These are phyloP conservation scores for Watsonalla cultraria DNA, from an alignment of 2,888 invertebrate species.

Conservation along the genomic window DNA sequence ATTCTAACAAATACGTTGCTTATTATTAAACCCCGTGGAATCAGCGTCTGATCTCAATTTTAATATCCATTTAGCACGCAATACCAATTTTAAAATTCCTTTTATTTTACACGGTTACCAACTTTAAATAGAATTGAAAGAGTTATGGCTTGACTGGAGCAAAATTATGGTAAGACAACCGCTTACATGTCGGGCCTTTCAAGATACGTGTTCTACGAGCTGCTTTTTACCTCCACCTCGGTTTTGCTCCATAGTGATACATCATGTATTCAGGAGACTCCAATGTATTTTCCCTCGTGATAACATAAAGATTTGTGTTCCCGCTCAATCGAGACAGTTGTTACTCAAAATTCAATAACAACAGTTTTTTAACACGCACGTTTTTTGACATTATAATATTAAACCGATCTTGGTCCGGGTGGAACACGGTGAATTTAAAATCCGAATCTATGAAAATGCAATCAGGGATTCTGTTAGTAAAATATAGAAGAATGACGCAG, in stretches of 20 bases:
- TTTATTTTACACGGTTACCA: slow-evolving; percentile 31
- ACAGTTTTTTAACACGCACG: neutral
- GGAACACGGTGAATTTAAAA: slow-evolving; percentile 45
- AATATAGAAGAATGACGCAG: slow-evolving; percentile 58
- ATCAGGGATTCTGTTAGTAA: slow-evolving; percentile 49
- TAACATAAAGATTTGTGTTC: neutral
- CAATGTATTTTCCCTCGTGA: neutral
- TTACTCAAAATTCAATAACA: too few species aligned
- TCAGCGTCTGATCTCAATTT: slow-evolving; percentile 10
- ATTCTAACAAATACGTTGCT: neutral
- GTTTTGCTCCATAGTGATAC: slow-evolving; percentile 15
- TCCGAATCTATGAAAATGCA: slow-evolving; percentile 38
- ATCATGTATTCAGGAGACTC: neutral
- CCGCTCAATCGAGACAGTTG: neutral
- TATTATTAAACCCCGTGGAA: neutral
- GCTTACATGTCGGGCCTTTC: slow-evolving; percentile 13
- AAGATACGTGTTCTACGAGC: slow-evolving; percentile 19
- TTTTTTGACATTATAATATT: slow-evolving; percentile 15
- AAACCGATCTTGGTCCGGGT: slow-evolving; percentile 19
- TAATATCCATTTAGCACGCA: slow-evolving; percentile 24
- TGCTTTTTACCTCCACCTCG: slow-evolving; percentile 35
- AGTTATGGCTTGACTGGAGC: slow-evolving; percentile 22
- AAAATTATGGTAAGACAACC: slow-evolving; percentile 33
- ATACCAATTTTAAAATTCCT: slow-evolving; percentile 30
- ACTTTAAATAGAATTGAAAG: slow-evolving; percentile 33